Percentiles rank a stretch among this genome's conserved stretches.
Evolutionary conservation across 2,113 vertebrate genomes (phyloP).

Genomic region (Fulica atra): DNA sequence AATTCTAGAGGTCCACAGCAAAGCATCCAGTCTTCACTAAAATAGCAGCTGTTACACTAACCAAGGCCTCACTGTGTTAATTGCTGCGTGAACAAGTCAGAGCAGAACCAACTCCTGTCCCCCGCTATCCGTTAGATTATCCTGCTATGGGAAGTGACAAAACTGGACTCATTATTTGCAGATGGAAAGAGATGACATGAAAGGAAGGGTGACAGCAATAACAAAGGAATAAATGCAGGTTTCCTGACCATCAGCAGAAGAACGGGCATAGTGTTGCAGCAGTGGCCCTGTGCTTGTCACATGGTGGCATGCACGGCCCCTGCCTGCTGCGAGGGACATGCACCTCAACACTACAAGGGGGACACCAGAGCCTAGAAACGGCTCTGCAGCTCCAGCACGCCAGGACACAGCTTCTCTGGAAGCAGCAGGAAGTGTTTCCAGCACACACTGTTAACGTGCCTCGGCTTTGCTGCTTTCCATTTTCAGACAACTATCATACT

Average conservation of each 20-base stretch:
- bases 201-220: not conserved
- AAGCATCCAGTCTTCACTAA: not conserved
- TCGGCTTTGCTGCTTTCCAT: not conserved
- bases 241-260: not conserved
- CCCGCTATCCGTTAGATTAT: not conserved
- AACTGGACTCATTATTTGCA: not conserved
- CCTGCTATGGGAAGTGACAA: not conserved
- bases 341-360: not conserved
- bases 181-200: not conserved
- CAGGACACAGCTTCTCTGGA: not conserved
- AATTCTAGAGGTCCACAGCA: not conserved
- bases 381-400: not conserved
- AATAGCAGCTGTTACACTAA: not conserved
- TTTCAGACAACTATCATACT: not conserved
- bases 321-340: not conserved
- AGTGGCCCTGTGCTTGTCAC: not conserved
- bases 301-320: not conserved
- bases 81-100: not conserved
- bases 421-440: not conserved
- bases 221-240: not conserved
- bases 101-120: not conserved
- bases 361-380: not conserved
- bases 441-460: not conserved
- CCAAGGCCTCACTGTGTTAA: not conserved
- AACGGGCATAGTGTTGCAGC: not conserved